Base-by-base conservation (phyloP, 1,140 invertebrate genomes). In the Oppia nitens region DNA sequence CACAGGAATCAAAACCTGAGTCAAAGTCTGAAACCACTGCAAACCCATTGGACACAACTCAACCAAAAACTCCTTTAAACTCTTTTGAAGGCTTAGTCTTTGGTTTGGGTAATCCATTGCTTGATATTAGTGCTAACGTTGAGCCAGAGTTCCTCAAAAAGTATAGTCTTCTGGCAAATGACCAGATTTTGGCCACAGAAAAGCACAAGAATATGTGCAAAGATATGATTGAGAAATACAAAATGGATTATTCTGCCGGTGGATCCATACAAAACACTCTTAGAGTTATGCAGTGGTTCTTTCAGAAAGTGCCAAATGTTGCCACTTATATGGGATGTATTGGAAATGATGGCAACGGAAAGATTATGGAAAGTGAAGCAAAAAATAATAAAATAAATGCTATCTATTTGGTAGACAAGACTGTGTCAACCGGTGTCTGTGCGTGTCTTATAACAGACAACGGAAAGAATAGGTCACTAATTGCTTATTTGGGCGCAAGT, bases 401-500 rank as follows among this genome's bases (percentile, higher is more conserved):
- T n/a, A n/a, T n/a, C 29, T 97, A 97, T 71, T 88, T 93, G 66
- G 81, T 83, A 61, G 79, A 78, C 9, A 72, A 80, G 6, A 77
- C 80, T 48, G 78, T 82, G 62, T 80, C 86, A 2, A 98, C 95
- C 27, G 95, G 82, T 65, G 76, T 84, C 0, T 92, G 88, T 75
- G 87, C 83, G 1, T 87, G 91, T 52, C 72, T 91, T 9, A 80
- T 92, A 17, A 90, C 86, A 0, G 67, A 72, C 53, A 67, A 69
- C 62, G 84, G 82, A 48, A 81, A 78, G 47, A 78, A 87, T 70
- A 79, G 93, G 61, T 96, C 92, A 2, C 74, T 98, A 1, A 90
- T 88, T 72, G 93, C 95, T 2, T 89, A 97, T 75, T 72, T 98
- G 60, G 91, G 85, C 21, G 93, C 94, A 40, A 93, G 93, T 2